phyloP scores from a whole-genome alignment of 1,140 invertebrate species.

The Rhagoletis zephyria region DNA sequence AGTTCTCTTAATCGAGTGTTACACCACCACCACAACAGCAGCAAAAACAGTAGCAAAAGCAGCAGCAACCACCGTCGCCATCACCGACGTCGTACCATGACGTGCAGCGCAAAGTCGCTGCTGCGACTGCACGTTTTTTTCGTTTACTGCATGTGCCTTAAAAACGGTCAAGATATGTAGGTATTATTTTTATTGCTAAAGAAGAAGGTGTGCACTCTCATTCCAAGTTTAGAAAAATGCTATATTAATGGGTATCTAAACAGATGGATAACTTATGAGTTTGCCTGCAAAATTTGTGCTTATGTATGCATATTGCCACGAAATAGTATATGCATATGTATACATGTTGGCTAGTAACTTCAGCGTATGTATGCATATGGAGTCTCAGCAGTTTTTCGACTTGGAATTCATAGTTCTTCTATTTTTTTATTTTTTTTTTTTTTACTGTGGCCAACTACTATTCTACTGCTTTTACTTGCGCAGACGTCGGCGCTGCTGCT shows the following conservation, averaged over 20 bases:
- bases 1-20: not conserved
- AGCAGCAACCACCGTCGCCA: not conserved
- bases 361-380: not conserved
- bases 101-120: constrained; percentile 2
- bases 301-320: not conserved
- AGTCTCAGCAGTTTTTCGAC: not conserved
- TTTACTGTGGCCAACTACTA: constrained; percentile 9
- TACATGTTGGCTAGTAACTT: not conserved
- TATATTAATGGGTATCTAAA: not conserved
- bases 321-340: not conserved
- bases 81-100: constrained; percentile 45
- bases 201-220: not conserved
- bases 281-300: not conserved
- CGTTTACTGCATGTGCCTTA: not conserved
- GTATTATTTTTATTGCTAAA: not conserved
- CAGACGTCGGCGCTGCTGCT: not conserved
- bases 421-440: not conserved
- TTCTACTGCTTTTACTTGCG: constrained; percentile 22
- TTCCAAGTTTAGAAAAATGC: not conserved
- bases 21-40: constrained; percentile 13
- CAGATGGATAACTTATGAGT: not conserved
- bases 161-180: not conserved
- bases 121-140: not conserved
- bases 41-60: not conserved
- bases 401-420: not conserved